Evolutionary conservation across 2,888 invertebrate genomes (phyloP).

Genomic region (Notodonta dromedarius): DNA sequence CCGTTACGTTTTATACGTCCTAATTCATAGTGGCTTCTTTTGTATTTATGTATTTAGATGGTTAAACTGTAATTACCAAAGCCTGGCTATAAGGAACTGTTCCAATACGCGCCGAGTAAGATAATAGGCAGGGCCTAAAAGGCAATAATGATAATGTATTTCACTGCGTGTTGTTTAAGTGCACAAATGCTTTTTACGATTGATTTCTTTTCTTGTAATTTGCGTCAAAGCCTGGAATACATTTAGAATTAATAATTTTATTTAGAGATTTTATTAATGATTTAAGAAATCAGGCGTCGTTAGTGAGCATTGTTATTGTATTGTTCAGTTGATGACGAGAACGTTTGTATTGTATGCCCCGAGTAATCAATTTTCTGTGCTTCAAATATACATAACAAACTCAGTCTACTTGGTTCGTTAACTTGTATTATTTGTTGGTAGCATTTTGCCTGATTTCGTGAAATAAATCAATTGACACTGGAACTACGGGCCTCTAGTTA

Average conservation of each 20-base stretch:
- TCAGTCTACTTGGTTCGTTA: neutral
- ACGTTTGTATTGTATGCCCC: neutral
- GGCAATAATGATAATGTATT: constrained; percentile 21
- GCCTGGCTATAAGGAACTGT: constrained; percentile 36
- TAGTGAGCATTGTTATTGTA: neutral
- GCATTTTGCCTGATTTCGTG: constrained; percentile 15
- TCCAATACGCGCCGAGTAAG: constrained; percentile 50
- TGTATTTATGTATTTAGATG: constrained; percentile 11
- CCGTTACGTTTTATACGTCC: constrained; percentile 37
- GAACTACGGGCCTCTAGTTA: constrained; percentile 25
- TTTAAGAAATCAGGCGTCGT: constrained; percentile 4
- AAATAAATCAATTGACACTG: constrained; percentile 11
- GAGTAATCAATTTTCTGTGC: neutral
- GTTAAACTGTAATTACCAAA: constrained; percentile 42
- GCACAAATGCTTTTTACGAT: constrained; percentile 37
- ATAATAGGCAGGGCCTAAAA: constrained; percentile 47
- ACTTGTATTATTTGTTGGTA: too few species aligned
- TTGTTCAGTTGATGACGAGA: neutral
- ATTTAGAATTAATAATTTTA: constrained; percentile 1
- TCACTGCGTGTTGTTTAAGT: constrained; percentile 18
- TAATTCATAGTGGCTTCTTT: constrained; percentile 33
- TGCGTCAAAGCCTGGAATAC: constrained; percentile 16
- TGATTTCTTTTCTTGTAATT: constrained; percentile 32
- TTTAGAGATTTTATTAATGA: neutral
- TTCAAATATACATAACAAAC: too few species aligned